Evolutionary conservation across 2,113 vertebrate species (phyloP), one percentile per base, ranked within the genome.

Genomic region (Fulmarus glacialis): DNA sequence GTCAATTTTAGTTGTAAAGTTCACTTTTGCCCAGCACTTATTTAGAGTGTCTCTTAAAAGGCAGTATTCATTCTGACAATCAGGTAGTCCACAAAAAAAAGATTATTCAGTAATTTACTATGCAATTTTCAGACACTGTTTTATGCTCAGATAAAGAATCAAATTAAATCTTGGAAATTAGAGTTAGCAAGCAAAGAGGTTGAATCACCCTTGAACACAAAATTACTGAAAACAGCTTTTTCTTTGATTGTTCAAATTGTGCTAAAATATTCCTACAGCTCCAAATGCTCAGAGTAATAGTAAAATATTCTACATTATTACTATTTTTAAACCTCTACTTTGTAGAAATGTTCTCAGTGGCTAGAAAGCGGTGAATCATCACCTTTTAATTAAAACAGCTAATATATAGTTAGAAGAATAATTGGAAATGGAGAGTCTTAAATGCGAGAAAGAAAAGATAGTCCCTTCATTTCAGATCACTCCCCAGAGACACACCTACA

Each of bases 141-240:
- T 97, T 97, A 97, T 94, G 90, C 82, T 95, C 55, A 97, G 97
- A 98, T 97, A 98, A 98, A 98, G 94, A 97, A 97, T 97, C 97
- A 98, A 98, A 98, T 98, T 98, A 97, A 98, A 98, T 84, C 96
- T 97, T 85, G 14, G 97, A 98, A 98, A 98, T 98, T 96, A 97
- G 91, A 98, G 85, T 96, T 97, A 97, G 93, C 85, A 97, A 97
- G 96, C 70, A 96, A 90, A 95, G 95, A 97, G 74, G 82, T 82
- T 98, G 97, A 97, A 96, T 97, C 95, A 96, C 85, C 96, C 97
- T 97, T 97, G 95, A 98, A 98, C 84, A 95, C 81, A 97, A 96
- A 97, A 96, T 97, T 79, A 95, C 73, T 29, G n/a, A 96, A 94
- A 96, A 15, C 89, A 93, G 95, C 80, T 93, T 87, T 96, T 94